These are phyloP conservation scores for Falco naumanni DNA, from an alignment of 2,797 vertebrate genomes.

Conservation along the genomic window DNA sequence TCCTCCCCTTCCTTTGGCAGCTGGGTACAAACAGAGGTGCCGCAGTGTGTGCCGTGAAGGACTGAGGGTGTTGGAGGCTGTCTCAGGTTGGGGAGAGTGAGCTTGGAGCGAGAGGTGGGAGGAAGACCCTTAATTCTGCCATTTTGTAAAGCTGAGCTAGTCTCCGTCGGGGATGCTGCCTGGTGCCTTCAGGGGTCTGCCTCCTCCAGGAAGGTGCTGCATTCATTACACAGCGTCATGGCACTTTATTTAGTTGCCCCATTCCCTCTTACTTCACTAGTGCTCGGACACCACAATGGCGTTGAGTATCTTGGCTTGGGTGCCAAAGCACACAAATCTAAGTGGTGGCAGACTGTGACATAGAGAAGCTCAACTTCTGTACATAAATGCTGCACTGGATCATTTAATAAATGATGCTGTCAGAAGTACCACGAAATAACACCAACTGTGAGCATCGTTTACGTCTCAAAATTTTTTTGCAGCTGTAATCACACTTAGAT, in stretches of 20 bases:
- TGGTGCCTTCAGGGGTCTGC: not conserved
- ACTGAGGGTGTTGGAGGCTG: not conserved
- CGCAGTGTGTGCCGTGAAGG: fast-evolving
- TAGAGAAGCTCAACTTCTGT: not conserved
- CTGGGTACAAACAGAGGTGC: not conserved
- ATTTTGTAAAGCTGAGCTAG: not conserved
- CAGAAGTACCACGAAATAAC: not conserved
- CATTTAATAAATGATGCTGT: not conserved
- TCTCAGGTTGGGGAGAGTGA: not conserved
- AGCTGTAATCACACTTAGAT: not conserved
- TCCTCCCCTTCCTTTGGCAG: not conserved
- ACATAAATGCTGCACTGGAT: not conserved
- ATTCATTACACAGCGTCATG: not conserved
- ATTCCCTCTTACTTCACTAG: fast-evolving
- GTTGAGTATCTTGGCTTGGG: not conserved
- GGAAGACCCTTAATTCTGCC: not conserved
- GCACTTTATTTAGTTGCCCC: not conserved
- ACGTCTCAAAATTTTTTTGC: not conserved
- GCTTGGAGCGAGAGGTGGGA: not conserved
- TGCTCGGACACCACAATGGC: fast-evolving
- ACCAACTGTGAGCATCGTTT: not conserved
- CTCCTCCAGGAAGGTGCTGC: not conserved
- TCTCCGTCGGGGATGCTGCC: not conserved
- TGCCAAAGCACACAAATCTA: not conserved
- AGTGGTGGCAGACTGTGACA: fast-evolving